These are phyloP conservation scores for Caloenas nicobarica DNA, from an alignment of 2,113 vertebrate genomes.

Conservation along the genomic window DNA sequence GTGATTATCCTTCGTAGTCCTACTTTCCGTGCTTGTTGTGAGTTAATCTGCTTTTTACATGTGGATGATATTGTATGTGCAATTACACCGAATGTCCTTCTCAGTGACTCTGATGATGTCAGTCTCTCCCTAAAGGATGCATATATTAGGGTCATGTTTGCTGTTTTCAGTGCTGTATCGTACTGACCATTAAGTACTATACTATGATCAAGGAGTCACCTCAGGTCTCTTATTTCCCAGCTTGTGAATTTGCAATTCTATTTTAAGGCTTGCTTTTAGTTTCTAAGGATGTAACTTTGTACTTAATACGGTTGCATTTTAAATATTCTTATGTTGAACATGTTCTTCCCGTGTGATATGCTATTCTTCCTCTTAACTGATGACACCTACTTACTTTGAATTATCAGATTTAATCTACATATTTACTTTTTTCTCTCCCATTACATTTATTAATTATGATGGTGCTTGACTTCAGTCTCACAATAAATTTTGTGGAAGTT, in stretches of 20 bases:
- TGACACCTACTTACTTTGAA: background rate
- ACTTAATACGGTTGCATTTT: background rate
- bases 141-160: background rate
- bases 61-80: conserved; percentile 7
- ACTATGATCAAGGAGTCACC: background rate
- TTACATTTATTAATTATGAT: background rate
- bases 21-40: conserved; percentile 41
- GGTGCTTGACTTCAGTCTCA: background rate
- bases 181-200: background rate
- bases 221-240: background rate
- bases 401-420: background rate
- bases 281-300: background rate
- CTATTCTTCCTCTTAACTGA: background rate
- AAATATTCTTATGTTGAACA: background rate
- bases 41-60: conserved; percentile 54
- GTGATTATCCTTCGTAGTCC: conserved; percentile 57
- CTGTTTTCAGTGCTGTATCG: background rate
- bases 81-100: background rate
- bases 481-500: background rate
- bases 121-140: background rate
- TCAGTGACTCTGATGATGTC: background rate
- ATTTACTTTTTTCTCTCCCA: background rate
- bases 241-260: background rate
- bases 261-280: background rate
- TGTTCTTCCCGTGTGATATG: background rate